Base-by-base conservation (phyloP, 2,888 invertebrate genomes). In the Scrobipalpa atriplicella region DNA sequence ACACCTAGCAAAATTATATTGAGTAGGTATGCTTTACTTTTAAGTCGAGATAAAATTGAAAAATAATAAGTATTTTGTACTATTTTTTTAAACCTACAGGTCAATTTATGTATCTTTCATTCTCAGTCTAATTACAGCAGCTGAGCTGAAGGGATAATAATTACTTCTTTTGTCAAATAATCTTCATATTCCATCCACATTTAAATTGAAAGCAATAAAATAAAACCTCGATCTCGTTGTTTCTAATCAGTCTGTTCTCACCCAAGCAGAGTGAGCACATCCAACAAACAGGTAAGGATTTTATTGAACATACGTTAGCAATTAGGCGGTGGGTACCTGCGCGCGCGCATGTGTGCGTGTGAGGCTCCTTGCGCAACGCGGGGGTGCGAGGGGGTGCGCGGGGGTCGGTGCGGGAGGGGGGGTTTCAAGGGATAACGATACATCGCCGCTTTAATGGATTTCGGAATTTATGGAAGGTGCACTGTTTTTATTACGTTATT, bases 251-350 rank as follows among this genome's bases (percentile, higher is more conserved):
- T 41, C 41, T 41, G 47, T 51, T 65, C 65, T 43, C 68, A 70
- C 79, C 77, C 78, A 76, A 78, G 78, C 81, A 78, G 8, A 71
- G 73, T 69, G 72, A 73, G 72, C 79, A 78, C 54, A 10, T 29
- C 56, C 29, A 52, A 19, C 52, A 52, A 47, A 58, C 90, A 90
- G 90, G 91, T 90, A 91, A 41, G 87, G 87, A 80, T 78, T 78
- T 80, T 78, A 89, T 87, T 89, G 89, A 86, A 89, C 89, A 92
- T 89, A 91, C 89, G 87, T 89, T 86, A 87, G 88, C 92, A 91
- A 92, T 92, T 92, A 91, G 89, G 90, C 85, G 86, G 86, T 84
- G 78, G 84, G 85, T 91, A 91, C 90, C 90, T 91, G 90, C 86
- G 81, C 72, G 60, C 68, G 78, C 81, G 77, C 79, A 73, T 81